Conservation (phyloP, 2,888 invertebrate genomes). For the Seladonia tumulorum region DNA sequence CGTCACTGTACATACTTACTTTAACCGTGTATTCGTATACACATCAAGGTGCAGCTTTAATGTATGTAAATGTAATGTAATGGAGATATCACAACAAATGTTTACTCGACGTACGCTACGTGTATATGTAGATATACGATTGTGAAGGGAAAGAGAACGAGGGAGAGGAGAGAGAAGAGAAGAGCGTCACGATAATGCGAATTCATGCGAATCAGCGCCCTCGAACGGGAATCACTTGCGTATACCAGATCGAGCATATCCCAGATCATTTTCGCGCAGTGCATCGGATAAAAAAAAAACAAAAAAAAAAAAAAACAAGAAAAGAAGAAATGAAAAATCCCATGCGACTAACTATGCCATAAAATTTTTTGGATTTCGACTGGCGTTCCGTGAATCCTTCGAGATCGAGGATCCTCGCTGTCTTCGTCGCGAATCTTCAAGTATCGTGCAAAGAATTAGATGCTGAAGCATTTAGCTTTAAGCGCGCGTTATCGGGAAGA, state of each 20-base stretch:
- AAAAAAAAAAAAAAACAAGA: background rate
- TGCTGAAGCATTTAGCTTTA: conserved; percentile 17
- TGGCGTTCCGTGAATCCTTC: conserved; percentile 26
- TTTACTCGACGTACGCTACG: conserved; percentile 67
- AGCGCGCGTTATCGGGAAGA: conserved; percentile 26
- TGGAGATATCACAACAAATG: conserved; percentile 65
- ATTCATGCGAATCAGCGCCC: background rate
- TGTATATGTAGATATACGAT: conserved; percentile 55
- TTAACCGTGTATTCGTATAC: conserved; percentile 69
- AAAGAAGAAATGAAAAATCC: too few relatives aligned
- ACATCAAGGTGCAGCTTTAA: conserved; percentile 72
- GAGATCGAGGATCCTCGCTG: conserved; percentile 11
- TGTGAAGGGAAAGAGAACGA: background rate
- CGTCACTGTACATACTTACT: conserved; percentile 66
- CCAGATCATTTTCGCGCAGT: background rate
- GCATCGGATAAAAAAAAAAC: background rate
- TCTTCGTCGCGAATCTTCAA: conserved; percentile 7
- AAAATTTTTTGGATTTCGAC: background rate
- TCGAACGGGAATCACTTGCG: conserved; percentile 7
- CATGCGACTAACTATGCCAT: too few relatives aligned
- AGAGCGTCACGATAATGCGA: conserved; percentile 5
- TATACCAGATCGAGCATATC: conserved; percentile 30
- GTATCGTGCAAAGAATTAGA: conserved; percentile 4
- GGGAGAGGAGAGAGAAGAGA: conserved; percentile 10
- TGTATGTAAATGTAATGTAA: conserved; percentile 72